Conservation (phyloP, 2,888 invertebrate species). For the Carcina quercana region DNA sequence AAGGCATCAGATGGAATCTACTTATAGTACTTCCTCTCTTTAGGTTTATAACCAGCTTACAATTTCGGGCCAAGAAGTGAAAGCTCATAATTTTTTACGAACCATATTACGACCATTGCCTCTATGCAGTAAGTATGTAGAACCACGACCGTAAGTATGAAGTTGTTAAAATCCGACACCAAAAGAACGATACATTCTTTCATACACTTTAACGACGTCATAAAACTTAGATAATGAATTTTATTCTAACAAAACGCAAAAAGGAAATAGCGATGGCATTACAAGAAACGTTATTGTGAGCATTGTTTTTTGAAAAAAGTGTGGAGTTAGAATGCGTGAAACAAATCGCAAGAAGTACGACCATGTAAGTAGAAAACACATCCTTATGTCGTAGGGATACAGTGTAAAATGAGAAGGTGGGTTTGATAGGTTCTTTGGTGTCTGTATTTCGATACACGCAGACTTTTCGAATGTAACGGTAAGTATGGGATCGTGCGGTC, state of each 20-base stretch:
- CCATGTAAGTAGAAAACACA: constrained; percentile 13
- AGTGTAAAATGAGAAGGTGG: constrained; percentile 11
- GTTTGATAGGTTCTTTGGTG: constrained; percentile 14
- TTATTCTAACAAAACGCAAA: constrained; percentile 39
- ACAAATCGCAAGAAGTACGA: constrained; percentile 21
- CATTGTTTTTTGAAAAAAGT: constrained; percentile 45
- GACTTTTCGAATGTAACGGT: constrained; percentile 61
- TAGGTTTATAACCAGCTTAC: too few species aligned
- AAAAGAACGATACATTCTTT: too few species aligned
- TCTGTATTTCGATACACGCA: constrained; percentile 40
- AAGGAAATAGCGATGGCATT: constrained; percentile 33
- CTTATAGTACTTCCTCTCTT: too few species aligned
- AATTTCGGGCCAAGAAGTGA: too few species aligned
- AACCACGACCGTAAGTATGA: too few species aligned
- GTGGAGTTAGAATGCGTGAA: constrained; percentile 50
- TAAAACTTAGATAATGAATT: constrained; percentile 28
- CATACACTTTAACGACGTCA: constrained; percentile 23
- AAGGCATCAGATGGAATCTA: too few species aligned
- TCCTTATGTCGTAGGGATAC: constrained; percentile 21
- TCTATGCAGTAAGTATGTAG: too few species aligned
- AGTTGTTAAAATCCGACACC: too few species aligned
- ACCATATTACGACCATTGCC: too few species aligned
- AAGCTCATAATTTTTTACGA: too few species aligned
- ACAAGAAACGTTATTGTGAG: constrained; percentile 29
- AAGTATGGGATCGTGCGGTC: constrained; percentile 47